Conservation (phyloP, 2,113 vertebrate species). For the Nematolebias whitei region DNA sequence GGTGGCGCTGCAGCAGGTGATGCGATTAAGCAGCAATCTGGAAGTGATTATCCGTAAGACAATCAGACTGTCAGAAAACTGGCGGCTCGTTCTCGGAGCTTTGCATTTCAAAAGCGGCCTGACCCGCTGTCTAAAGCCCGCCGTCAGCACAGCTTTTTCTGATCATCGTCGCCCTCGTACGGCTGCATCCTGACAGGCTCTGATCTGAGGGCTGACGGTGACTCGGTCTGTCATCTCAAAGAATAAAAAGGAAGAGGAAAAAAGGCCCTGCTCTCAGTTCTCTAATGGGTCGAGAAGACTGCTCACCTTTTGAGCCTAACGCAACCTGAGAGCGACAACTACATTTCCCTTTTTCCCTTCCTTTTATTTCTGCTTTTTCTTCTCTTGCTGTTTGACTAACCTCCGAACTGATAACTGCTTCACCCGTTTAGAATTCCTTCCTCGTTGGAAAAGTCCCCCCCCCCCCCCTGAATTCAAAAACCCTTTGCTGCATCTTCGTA, state of each 20-base stretch:
- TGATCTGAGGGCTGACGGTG: constrained; percentile 45
- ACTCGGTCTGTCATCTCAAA: constrained; percentile 45
- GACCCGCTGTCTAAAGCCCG: constrained; percentile 39
- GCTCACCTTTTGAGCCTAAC: constrained; percentile 62
- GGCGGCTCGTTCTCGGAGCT: constrained; percentile 24
- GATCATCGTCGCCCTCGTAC: constrained; percentile 13
- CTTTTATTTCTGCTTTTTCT: not conserved
- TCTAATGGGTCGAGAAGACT: constrained; percentile 57
- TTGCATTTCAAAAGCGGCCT: constrained; percentile 22
- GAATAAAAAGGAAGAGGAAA: constrained; percentile 25
- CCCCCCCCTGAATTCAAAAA: constrained; percentile 72
- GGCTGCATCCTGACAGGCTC: constrained; percentile 43
- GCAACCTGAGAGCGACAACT: constrained; percentile 44
- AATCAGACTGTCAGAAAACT: constrained; percentile 36
- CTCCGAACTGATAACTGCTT: constrained; percentile 53
- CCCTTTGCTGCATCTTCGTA: constrained; percentile 63
- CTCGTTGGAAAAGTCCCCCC: constrained; percentile 57
- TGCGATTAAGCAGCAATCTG: constrained; percentile 38
- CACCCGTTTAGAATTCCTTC: constrained; percentile 59
- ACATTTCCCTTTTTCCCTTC: constrained; percentile 9
- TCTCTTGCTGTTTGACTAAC: constrained; percentile 21
- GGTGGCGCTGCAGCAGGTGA: constrained; percentile 5
- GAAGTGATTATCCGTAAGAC: constrained; percentile 43
- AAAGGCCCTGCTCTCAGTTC: constrained; percentile 20
- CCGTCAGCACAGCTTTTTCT: not conserved